Base-by-base conservation (phyloP, 2,888 invertebrate genomes). In the Camptogramma bilineatum region DNA sequence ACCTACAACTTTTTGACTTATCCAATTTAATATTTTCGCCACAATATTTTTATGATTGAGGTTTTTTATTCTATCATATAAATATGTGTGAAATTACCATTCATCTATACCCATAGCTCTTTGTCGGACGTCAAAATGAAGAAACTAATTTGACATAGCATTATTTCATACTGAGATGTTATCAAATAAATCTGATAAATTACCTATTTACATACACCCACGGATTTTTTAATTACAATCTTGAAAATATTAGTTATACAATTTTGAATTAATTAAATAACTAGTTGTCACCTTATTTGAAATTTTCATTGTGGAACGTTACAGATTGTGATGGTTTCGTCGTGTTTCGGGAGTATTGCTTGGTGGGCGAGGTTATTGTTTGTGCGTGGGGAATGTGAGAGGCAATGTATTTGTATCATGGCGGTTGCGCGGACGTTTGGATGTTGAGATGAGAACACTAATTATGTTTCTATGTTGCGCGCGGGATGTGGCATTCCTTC, bases 391-490 rank as follows among this genome's bases (percentile, higher is more conserved):
- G 72, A 72, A 71, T 51, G 60, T 62, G 74, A 61, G 70, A 61
- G 65, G 71, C 87, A 81, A 85, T 88, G 86, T 80, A 83, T 71
- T 76, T 68, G 76, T 74, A 75, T 78, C 73, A 74, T 65, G 65
- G 77, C 76, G 81, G 81, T 82, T 76, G 70, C 78, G 80, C 84
- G 79, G 75, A 74, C 78, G 78, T 71, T 71, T 77, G 79, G 79
- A 76, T 77, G 80, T 78, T 81, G 82, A 82, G 89, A 85, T 83
- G 86, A 85, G 87, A 86, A 82, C 84, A 85, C 91, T 91, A 91
- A 92, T 92, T 92, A 91, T 87, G 86, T 86, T 86, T 86, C 88
- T 88, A 87, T 86, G 87, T 86, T 82, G 85, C 82, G 77, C 83
- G 82, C 83, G 81, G 84, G 86, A 77, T 83, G 86, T 85, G 84